Percentiles rank a stretch among this genome's conserved stretches.
phyloP scores from a whole-genome alignment of 1,140 invertebrate species.

The Zaprionus ghesquierei region DNA sequence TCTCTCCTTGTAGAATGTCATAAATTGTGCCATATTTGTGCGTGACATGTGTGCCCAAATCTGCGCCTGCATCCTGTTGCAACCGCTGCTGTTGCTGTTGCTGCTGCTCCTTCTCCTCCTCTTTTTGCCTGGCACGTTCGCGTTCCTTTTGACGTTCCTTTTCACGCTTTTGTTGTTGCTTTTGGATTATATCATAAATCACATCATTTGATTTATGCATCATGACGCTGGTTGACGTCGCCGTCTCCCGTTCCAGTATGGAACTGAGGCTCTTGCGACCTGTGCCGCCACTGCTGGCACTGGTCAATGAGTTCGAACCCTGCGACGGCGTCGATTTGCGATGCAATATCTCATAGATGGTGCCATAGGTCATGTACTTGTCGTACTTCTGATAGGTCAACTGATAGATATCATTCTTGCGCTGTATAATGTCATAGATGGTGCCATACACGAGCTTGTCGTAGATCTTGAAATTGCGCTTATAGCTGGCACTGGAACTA shows the following conservation, averaged over 20 bases:
- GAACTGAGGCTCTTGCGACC: constrained; percentile 73
- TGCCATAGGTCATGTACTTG: constrained; percentile 82
- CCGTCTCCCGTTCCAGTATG: constrained; percentile 53
- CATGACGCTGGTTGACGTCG: constrained; percentile 25
- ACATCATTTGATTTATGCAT: constrained; percentile 51
- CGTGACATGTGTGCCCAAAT: constrained; percentile 47
- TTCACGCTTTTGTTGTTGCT: constrained; percentile 51
- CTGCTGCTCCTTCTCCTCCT: constrained; percentile 3
- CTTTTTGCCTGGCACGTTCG: constrained; percentile 3
- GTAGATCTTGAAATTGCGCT: constrained; percentile 78
- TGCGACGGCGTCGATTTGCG: constrained; percentile 65
- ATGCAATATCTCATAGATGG: constrained; percentile 82
- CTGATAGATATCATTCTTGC: constrained; percentile 81
- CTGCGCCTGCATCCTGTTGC: constrained; percentile 24
- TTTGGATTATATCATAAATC: constrained; percentile 78
- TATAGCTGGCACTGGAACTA: constrained; percentile 45
- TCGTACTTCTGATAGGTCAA: constrained; percentile 79
- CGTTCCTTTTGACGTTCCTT: constrained; percentile 26
- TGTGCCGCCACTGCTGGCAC: constrained; percentile 57
- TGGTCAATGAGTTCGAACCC: background rate
- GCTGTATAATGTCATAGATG: constrained; percentile 82
- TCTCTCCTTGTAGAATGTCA: constrained; percentile 79
- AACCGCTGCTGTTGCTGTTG: constrained; percentile 16
- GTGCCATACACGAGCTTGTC: constrained; percentile 81
- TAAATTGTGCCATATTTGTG: constrained; percentile 81